phyloP scores from a whole-genome alignment of 1,140 invertebrate genomes.

The Thaumatotibia leucotreta region DNA sequence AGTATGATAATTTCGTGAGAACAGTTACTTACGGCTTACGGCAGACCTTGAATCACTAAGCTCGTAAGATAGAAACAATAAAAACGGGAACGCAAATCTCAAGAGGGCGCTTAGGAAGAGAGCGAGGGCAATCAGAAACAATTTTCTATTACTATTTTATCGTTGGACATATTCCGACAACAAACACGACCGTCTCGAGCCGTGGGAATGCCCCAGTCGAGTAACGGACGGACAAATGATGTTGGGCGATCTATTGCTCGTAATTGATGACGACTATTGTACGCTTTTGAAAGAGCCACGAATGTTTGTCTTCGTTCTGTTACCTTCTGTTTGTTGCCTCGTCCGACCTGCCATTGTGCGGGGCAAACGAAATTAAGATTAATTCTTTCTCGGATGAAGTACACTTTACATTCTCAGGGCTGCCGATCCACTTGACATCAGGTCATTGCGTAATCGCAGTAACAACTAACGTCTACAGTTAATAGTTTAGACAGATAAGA shows the following conservation, averaged over 20 bases:
- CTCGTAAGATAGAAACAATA: conserved; percentile 19
- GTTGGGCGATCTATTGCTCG: conserved; percentile 74
- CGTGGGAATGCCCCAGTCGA: conserved; percentile 75
- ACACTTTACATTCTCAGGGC: conserved; percentile 42
- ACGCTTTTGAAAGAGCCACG: conserved; percentile 69
- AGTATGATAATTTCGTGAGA: not conserved
- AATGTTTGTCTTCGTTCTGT: conserved; percentile 72
- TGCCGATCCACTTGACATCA: conserved; percentile 52
- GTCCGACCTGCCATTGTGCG: conserved; percentile 53
- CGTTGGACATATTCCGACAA: conserved; percentile 75
- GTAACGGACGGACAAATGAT: conserved; percentile 76
- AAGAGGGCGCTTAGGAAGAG: conserved; percentile 50
- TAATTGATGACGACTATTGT: conserved; percentile 76
- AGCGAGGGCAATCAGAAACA: conserved; percentile 72
- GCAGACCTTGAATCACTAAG: not conserved
- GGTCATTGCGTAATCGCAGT: conserved; percentile 22
- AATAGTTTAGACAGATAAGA: not conserved
- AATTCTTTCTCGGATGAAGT: conserved; percentile 37
- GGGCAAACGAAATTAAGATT: conserved; percentile 38
- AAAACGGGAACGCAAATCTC: conserved; percentile 45
- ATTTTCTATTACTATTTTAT: conserved; percentile 74
- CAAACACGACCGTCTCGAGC: conserved; percentile 71
- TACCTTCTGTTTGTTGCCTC: conserved; percentile 69
- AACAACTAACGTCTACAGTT: conserved; percentile 13
- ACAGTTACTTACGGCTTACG: too few relatives aligned